Percentiles rank a stretch among this genome's conserved stretches.
Conservation (phyloP, 1,140 invertebrate genomes). For the Metopolophium dirhodum region DNA sequence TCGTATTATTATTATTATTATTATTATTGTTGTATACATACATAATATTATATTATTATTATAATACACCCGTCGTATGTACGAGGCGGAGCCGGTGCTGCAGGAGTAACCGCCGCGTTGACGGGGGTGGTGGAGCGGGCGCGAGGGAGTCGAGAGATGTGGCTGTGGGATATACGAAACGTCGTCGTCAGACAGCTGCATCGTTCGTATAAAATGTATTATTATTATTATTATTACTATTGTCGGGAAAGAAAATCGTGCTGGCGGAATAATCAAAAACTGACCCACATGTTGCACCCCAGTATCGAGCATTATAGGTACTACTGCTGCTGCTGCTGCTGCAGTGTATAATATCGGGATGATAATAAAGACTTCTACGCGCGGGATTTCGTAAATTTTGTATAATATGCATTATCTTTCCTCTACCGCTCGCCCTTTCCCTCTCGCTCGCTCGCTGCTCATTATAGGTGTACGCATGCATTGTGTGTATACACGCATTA, state of each 20-base stretch:
- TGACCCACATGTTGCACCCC: constrained; percentile 1
- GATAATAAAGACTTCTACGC: constrained; percentile 1
- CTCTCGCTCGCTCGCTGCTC: neutral
- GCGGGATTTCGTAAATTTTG: neutral
- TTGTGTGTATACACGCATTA: neutral
- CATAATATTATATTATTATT: constrained; percentile 18
- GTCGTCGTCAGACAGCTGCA: neutral
- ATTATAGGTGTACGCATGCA: neutral
- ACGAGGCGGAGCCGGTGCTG: neutral
- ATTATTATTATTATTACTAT: neutral
- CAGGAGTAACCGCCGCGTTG: neutral
- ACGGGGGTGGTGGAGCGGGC: neutral
- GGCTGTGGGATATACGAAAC: neutral
- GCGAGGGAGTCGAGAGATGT: neutral
- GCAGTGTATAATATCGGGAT: neutral
- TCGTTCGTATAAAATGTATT: neutral
- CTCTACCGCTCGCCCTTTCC: neutral
- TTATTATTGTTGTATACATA: neutral
- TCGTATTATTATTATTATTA: constrained; percentile 19
- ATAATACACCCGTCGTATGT: neutral
- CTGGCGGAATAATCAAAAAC: constrained; percentile 2
- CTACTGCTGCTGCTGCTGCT: too few species aligned
- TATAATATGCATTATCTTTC: neutral
- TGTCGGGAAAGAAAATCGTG: neutral
- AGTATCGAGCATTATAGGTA: neutral